phyloP scores from a whole-genome alignment of 1,140 invertebrate species.

The Carposina sasakii region DNA sequence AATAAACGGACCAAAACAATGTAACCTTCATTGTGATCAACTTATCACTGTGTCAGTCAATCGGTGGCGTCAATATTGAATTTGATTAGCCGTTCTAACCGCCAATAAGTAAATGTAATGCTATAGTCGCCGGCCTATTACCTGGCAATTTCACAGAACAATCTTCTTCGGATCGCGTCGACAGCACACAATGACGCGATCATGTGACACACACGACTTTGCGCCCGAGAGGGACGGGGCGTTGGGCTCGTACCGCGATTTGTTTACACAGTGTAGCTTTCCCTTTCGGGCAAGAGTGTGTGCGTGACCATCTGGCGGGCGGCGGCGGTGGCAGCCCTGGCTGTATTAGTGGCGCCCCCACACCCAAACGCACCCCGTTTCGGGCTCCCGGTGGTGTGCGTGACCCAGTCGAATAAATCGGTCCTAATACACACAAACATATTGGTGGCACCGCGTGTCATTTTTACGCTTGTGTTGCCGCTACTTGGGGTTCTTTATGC shows the following conservation, averaged over 20 bases:
- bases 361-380: constrained; percentile 46
- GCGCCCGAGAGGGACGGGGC: constrained; percentile 57
- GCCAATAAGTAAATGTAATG: constrained; percentile 68
- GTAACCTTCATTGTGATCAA: too few species aligned
- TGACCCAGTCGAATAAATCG: constrained; percentile 72
- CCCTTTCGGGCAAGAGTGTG: constrained; percentile 56
- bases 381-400: constrained; percentile 58
- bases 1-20: too few species aligned
- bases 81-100: constrained; percentile 62
- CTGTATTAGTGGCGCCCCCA: constrained; percentile 54
- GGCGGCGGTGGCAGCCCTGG: constrained; percentile 36
- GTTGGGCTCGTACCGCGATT: constrained; percentile 55
- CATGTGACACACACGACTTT: constrained; percentile 57
- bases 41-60: too few species aligned
- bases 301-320: constrained; percentile 62
- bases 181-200: constrained; percentile 63
- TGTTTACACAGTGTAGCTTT: constrained; percentile 71
- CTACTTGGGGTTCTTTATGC: constrained; percentile 69
- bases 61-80: constrained; percentile 50
- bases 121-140: constrained; percentile 69
- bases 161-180: constrained; percentile 59
- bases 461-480: constrained; percentile 71
- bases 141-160: constrained; percentile 72
- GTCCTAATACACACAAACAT: constrained; percentile 70
- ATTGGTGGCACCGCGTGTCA: constrained; percentile 66